Base-by-base conservation (phyloP, 2,797 vertebrate species). In the Syngnathus acus region DNA sequence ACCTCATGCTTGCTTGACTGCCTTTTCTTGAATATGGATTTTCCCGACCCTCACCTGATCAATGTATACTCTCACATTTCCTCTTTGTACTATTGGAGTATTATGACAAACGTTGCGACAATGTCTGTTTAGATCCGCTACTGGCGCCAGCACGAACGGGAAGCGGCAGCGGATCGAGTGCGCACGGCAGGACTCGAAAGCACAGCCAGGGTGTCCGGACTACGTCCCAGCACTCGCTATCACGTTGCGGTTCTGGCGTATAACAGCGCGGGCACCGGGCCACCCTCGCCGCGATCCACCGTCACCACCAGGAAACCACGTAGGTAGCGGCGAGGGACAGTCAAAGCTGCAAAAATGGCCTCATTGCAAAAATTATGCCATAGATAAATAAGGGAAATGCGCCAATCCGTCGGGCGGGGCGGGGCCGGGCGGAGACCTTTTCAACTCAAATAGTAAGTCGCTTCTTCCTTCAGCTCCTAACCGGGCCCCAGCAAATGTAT, bases 71-170 rank as follows among this genome's bases (percentile, higher is more conserved):
- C n/a, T n/a, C n/a, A n/a, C n/a, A n/a, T n/a, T n/a, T n/a, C 26
- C 26, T 32, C 26, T 32, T 32, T 32, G 26, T 32, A 32, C 26
- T 32, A 32, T 3, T 3, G 26, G 26, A 32, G 26, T n/a, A n/a
- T n/a, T n/a, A 32, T 3, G 26, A 32, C 3, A 32, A 32, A 47
- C 14, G 5, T 47, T 47, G 32, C 9, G 9, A n/a, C 38, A n/a
- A n/a, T 38, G 26, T 47, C 7, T 8, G 13, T 21, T 64, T 83
- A 98, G 95, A 98, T 98, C 76, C 93, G 95, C 4, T 98, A 98
- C 88, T 99, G 97, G 97, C 92, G 94, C 72, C 94, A 93, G 0
- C 94, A 95, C 0, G 95, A 97, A 71, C 92, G 96, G n/a, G 95
- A 95, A 70, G 95, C 94, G 0, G 95, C 97, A 0, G 95, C 96